These are phyloP conservation scores for Menura novaehollandiae DNA, from an alignment of 2,113 vertebrate genomes.

Conservation along the genomic window DNA sequence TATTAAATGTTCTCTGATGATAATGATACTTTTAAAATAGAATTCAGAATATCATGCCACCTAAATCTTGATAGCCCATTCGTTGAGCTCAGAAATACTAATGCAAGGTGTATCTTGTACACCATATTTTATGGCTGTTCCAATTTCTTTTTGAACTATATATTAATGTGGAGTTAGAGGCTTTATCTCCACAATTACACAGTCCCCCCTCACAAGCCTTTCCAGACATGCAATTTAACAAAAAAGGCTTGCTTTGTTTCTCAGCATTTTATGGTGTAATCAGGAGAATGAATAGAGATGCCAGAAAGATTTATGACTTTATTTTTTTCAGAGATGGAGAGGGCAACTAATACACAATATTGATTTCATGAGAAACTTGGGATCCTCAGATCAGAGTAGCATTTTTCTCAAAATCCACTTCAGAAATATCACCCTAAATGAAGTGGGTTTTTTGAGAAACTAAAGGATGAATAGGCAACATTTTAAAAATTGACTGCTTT, in stretches of 20 bases:
- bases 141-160: not conserved
- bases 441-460: not conserved
- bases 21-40: constrained; percentile 10
- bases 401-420: not conserved
- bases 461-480: not conserved
- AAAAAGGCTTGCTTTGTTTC: not conserved
- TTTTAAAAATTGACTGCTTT: not conserved
- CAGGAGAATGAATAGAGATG: not conserved
- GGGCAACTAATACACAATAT: not conserved
- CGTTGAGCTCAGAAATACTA: constrained; percentile 5
- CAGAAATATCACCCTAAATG: not conserved
- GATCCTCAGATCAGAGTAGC: not conserved
- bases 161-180: not conserved
- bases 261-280: not conserved
- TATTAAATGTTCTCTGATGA: not conserved
- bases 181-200: not conserved
- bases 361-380: not conserved
- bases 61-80: not conserved
- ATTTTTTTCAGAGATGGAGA: not conserved
- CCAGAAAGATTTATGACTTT: not conserved
- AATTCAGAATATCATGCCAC: constrained; percentile 9
- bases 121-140: not conserved
- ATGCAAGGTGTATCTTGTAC: not conserved
- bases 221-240: not conserved
- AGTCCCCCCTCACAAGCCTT: not conserved